A percentile compares a stretch with the other conserved stretches of the same genome.
Evolutionary conservation across 2,888 invertebrate genomes (phyloP).

Genomic region (Hydrotaea diabolus): DNA sequence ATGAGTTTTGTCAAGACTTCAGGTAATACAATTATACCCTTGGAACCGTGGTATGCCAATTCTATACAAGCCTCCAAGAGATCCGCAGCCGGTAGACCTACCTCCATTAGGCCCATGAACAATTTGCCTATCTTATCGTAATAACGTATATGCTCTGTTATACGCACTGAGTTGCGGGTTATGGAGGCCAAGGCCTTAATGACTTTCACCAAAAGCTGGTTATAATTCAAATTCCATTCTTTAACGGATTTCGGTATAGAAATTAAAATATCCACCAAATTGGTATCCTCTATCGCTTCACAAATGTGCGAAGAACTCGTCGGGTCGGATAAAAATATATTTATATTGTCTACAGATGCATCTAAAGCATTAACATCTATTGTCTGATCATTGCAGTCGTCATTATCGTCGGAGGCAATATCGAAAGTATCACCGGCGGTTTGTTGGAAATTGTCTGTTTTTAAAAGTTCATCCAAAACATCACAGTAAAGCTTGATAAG

Average conservation of each 20-base stretch:
- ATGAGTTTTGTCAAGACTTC: constrained; percentile 82
- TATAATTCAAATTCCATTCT: constrained; percentile 77
- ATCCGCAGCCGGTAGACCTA: constrained; percentile 81
- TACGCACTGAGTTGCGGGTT: constrained; percentile 73
- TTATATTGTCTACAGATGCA: constrained; percentile 78
- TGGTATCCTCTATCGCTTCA: constrained; percentile 79
- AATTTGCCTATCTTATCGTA: constrained; percentile 75
- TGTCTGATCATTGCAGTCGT: constrained; percentile 71
- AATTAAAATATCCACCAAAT: constrained; percentile 79
- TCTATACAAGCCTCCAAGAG: constrained; percentile 81
- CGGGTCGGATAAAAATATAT: constrained; percentile 75
- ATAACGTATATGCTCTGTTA: constrained; percentile 73
- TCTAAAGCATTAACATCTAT: constrained; percentile 79
- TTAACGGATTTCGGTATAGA: constrained; percentile 77
- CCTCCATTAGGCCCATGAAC: constrained; percentile 77
- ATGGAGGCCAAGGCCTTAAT: constrained; percentile 75
- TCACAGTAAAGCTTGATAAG: constrained; percentile 80
- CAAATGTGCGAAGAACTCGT: constrained; percentile 73
- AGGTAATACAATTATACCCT: constrained; percentile 77
- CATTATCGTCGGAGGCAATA: constrained; percentile 76
- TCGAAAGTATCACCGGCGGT: constrained; percentile 74
- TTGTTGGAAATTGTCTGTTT: constrained; percentile 76
- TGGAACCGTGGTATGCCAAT: constrained; percentile 80
- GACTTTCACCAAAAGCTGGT: constrained; percentile 74
- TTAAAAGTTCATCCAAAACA: constrained; percentile 78